Evolutionary conservation across 2,113 vertebrate genomes (phyloP), one percentile per base, ranked within the genome.

Genomic region (Tretioscincus oriximinensis): DNA sequence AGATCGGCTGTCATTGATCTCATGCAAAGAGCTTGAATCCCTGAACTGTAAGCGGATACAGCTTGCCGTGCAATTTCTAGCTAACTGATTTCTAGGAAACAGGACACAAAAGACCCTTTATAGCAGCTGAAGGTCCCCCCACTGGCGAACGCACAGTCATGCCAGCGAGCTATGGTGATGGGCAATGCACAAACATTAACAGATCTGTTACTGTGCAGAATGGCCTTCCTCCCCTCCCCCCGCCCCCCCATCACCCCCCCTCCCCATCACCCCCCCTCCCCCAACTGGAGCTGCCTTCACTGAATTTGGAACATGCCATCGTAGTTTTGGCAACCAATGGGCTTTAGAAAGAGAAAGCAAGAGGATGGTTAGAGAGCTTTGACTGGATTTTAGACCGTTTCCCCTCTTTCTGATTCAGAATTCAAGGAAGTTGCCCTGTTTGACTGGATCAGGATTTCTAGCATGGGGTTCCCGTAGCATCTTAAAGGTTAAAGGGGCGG

Each of bases 41-140:
- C 81, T 60, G 58, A 1, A 1, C 45, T 76, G 71, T n/a, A 16
- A 65, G 70, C 75, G 77, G 84, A n/a, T 83, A 83, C 73, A 75
- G 84, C 82, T 68, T 81, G 77, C 84, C 79, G 83, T 85, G 81
- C 67, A 79, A 91, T 76, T 84, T 81, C 74, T 61, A 83, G 86
- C 82, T 90, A 78, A 85, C 51, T 70, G 76, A 90, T 92, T 93
- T 93, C 93, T 91, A 94, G 94, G 94, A 95, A 94, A 89, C 74
- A 41, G 8, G 4, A 80, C 76, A 93, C 92, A 93, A 93, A 92
- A 76, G 81, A 86, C 73, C 35, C 92, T 95, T 94, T 95, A 91
- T 54, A 7, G 76, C 76, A 78, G 65, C 90, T 26, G 1, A 80
- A 85, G 89, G 83, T 91, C 84, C 78, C 66, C 84, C 74, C 87